These are phyloP conservation scores for Hydrozoanthus gracilis DNA, from an alignment of 92 coral and sea anemone species.

Conservation along the genomic window DNA sequence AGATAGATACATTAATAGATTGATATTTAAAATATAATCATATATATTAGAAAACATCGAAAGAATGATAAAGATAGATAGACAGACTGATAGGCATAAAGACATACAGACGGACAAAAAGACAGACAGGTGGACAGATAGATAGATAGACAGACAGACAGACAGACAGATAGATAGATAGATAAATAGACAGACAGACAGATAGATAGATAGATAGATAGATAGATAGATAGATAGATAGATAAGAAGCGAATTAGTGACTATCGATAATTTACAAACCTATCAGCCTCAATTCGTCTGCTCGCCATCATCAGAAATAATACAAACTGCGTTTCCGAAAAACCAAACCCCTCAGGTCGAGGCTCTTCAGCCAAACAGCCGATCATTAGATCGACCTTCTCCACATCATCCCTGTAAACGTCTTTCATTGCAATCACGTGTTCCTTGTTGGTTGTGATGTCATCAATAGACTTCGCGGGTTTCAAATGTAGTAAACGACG, in stretches of 20 bases:
- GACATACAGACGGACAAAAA: too few species aligned
- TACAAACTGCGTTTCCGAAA: slow-evolving; percentile 83
- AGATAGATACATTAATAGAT: too few species aligned
- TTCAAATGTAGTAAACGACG: slow-evolving; percentile 67
- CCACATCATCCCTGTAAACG: slow-evolving; percentile 73
- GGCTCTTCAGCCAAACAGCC: slow-evolving; percentile 90
- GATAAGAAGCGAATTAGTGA: not conserved
- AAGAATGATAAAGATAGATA: too few species aligned
- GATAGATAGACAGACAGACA: too few species aligned
- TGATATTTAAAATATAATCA: too few species aligned
- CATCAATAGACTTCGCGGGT: slow-evolving; percentile 77
- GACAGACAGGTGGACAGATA: too few species aligned
- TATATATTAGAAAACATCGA: too few species aligned
- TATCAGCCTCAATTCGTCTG: slow-evolving; percentile 78
- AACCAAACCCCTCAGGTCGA: slow-evolving; percentile 83
- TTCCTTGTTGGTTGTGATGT: slow-evolving; percentile 69
- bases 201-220: too few species aligned
- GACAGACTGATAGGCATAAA: too few species aligned
- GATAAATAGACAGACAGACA: too few species aligned
- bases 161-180: too few species aligned
- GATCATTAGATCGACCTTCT: slow-evolving; percentile 81
- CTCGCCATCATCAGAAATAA: slow-evolving; percentile 84
- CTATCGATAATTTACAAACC: slow-evolving; percentile 40
- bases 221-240: too few species aligned
- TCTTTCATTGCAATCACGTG: slow-evolving; percentile 74